Percentiles rank a stretch among this genome's conserved stretches.
Conservation (phyloP, 2,888 invertebrate genomes). For the Cheilosia pagana region DNA sequence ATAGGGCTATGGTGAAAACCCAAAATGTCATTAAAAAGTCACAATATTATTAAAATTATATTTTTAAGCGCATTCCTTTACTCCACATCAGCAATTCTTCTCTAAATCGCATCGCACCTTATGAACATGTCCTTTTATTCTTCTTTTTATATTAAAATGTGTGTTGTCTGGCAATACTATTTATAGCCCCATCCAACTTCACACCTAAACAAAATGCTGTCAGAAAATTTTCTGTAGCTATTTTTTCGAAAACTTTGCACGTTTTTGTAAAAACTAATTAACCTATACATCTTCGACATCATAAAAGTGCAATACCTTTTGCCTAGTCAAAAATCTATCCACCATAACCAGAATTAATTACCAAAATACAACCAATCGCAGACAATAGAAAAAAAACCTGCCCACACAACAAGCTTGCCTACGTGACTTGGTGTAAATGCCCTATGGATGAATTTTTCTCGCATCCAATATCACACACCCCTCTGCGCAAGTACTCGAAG, state of each 20-base stretch:
- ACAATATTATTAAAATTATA: no score
- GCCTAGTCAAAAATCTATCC: background rate
- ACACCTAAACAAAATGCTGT: conserved; percentile 32
- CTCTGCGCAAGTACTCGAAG: conserved; percentile 48
- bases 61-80: no score
- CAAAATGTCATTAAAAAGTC: no score
- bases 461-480: conserved; percentile 29
- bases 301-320: conserved; percentile 3
- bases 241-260: conserved; percentile 12
- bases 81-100: no score
- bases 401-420: conserved; percentile 44
- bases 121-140: no score
- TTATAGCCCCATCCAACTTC: conserved; percentile 22
- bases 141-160: background rate
- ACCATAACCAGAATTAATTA: background rate
- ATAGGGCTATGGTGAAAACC: no score
- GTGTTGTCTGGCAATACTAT: background rate
- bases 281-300: background rate
- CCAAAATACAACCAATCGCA: background rate
- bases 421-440: conserved; percentile 64
- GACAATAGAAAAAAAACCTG: background rate
- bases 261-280: conserved; percentile 27
- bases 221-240: background rate
- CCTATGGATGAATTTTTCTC: conserved; percentile 65
- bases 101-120: no score